Base-by-base conservation (phyloP, 2,888 invertebrate genomes). In the Ormyrus pomaceus region DNA sequence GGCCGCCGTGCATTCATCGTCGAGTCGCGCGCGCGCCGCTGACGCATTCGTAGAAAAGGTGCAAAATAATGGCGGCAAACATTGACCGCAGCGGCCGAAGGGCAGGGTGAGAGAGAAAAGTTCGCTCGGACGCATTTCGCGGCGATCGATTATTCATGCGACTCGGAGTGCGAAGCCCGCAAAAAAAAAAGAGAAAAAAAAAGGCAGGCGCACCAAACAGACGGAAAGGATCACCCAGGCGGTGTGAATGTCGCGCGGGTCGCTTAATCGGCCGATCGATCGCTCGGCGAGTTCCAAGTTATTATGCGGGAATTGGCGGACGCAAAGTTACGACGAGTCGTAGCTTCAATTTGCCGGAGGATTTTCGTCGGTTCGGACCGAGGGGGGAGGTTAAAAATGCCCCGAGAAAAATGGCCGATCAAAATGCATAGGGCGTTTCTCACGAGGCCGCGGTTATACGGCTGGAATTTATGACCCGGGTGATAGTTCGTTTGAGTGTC, bases 231-330 rank as follows among this genome's bases (percentile, higher is more conserved):
- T 34, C 34, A 34, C 34, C 34, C 34, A 34, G 34, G 34, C 34
- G 34, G 34, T 34, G 34, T 3, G 51, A 61, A 13, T 8, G 62
- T 48, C 55, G 53, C 59, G 56, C 34, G 34, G 34, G 13, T 13
- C 50, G 62, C 66, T 75, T 66, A 66, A 75, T 75, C 66, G 74
- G 51, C 45, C 74, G 66, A 66, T 75, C 66, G 74, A 75, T 51
- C 59, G 66, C 50, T 9, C 34, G 34, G 34, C 34, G 34, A 34
- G 34, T 34, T 4, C 34, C 34, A 34, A 34, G 34, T 34, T 34
- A 34, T 34, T 34, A 50, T 46, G 48, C 50, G 59, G 58, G 46
- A 65, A 3, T n/a, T 51, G 58, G n/a, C 64, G 11, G 10, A 13
- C 51, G 50, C 13, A 11, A 10, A 9, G 46, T 19, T 34, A 34